Percentiles rank a stretch among this genome's conserved stretches.
These are phyloP conservation scores for Stenopsyche tienmushanensis DNA, from an alignment of 1,140 invertebrate genomes.

Conservation along the genomic window DNA sequence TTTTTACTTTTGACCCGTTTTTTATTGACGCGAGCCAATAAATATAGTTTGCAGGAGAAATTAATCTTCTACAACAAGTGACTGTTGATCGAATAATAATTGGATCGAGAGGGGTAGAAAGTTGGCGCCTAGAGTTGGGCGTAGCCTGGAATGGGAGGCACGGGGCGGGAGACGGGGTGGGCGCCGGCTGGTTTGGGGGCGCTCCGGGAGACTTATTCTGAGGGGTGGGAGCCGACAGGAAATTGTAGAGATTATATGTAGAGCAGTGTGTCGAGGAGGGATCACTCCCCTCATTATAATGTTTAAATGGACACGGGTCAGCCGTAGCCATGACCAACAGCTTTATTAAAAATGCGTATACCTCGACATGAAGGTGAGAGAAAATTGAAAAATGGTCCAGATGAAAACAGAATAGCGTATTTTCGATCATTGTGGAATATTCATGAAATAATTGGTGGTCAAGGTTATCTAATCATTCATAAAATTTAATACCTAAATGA, in stretches of 20 bases:
- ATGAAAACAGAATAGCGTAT: no score
- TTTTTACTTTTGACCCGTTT: neutral
- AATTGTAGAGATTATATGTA: conserved; percentile 24
- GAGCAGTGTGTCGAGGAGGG: conserved; percentile 26
- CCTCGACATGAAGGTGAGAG: no score
- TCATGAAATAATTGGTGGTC: no score
- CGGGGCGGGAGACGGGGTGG: no score
- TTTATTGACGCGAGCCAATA: conserved; percentile 10
- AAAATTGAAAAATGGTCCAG: no score
- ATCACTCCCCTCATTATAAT: neutral
- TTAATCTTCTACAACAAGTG: conserved; percentile 32
- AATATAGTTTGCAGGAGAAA: conserved; percentile 26
- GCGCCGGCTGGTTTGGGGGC: no score
- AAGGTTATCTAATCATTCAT: no score
- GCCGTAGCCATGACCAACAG: neutral
- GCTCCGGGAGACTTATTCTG: neutral
- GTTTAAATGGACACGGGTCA: neutral
- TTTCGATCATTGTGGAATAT: no score
- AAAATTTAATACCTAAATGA: no score
- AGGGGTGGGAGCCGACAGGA: neutral
- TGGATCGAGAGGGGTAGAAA: conserved; percentile 19
- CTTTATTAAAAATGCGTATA: neutral
- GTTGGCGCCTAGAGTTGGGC: neutral
- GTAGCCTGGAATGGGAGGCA: neutral
- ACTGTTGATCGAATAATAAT: conserved; percentile 33